Evolutionary conservation across 2,888 invertebrate genomes (phyloP).

Genomic region (Drosophila histrio): DNA sequence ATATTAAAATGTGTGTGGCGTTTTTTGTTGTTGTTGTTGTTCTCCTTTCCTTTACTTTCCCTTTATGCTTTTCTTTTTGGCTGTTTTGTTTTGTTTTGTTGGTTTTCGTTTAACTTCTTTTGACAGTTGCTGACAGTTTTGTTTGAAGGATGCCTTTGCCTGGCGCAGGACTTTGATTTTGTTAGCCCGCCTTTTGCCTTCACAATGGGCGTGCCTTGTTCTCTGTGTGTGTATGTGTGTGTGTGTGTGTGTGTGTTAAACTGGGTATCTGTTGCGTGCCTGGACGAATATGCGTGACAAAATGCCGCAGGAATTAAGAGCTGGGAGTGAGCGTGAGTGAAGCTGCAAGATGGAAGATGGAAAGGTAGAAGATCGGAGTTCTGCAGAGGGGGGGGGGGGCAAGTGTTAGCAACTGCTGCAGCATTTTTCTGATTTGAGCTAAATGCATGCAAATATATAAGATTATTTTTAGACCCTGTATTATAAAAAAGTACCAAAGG

Average conservation of each 20-base stretch:
- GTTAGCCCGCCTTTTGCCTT: constrained; percentile 3
- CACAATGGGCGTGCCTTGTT: constrained; percentile 3
- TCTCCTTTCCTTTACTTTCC: constrained; percentile 32
- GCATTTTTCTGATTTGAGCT: neutral
- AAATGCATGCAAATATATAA: no score
- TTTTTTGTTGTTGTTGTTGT: constrained; percentile 40
- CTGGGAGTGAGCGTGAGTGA: neutral
- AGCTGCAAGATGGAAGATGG: neutral
- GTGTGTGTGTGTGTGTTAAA: constrained; percentile 6
- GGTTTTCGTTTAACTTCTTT: constrained; percentile 75
- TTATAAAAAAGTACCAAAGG: no score
- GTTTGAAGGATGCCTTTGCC: constrained; percentile 68
- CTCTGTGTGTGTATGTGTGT: constrained; percentile 6
- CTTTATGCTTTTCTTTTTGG: constrained; percentile 9
- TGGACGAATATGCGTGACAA: constrained; percentile 53
- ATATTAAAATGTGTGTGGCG: constrained; percentile 10
- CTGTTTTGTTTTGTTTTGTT: constrained; percentile 47
- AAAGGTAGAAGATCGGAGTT: neutral
- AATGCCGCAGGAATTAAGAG: constrained; percentile 38
- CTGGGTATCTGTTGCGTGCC: constrained; percentile 57
- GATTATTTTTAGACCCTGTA: no score
- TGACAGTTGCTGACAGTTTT: constrained; percentile 78
- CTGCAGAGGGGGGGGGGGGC: neutral
- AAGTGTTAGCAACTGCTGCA: neutral
- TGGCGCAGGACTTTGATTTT: constrained; percentile 49